Conservation (phyloP, 2,797 vertebrate genomes). For the Muscicapa comitata region DNA sequence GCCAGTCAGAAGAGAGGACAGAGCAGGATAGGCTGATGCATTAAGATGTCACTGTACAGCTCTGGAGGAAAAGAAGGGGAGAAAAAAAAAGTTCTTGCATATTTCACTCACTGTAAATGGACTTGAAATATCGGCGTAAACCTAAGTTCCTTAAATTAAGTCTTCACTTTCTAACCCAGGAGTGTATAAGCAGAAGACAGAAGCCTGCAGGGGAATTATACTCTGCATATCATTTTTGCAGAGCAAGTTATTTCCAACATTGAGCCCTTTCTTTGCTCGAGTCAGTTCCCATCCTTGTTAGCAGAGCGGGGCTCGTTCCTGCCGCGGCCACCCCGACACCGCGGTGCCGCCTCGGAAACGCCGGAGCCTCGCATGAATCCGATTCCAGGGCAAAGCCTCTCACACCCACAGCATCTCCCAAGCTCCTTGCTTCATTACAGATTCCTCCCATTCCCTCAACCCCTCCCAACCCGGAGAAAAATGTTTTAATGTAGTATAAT, state of each 20-base stretch:
- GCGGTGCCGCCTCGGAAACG: not conserved
- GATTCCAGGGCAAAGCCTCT: not conserved
- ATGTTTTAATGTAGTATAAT: not conserved
- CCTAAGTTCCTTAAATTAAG: conserved; percentile 61
- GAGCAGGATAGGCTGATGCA: conserved; percentile 13
- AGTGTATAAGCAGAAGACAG: conserved; percentile 43
- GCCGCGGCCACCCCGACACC: not conserved
- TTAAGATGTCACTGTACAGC: conserved; percentile 45
- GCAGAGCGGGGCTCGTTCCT: conserved; percentile 30
- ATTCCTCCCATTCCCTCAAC: not conserved
- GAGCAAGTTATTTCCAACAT: conserved; percentile 4
- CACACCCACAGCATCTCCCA: not conserved
- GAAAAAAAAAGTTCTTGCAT: not conserved
- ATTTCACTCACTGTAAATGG: conserved; percentile 49
- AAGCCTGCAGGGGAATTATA: conserved; percentile 58
- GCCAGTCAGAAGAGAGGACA: conserved; percentile 35
- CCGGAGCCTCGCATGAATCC: not conserved
- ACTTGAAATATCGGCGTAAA: conserved; percentile 49
- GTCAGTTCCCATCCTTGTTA: conserved; percentile 70
- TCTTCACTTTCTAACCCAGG: conserved; percentile 58
- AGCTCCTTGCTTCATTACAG: not conserved
- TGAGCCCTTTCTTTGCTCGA: conserved; percentile 9
- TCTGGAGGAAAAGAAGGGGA: not conserved
- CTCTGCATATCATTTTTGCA: conserved; percentile 43
- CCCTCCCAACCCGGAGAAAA: not conserved